Percentiles rank a stretch among this genome's conserved stretches.
These are phyloP conservation scores for Notospermus geniculatus DNA, from an alignment of 1,140 invertebrate species.

Conservation along the genomic window DNA sequence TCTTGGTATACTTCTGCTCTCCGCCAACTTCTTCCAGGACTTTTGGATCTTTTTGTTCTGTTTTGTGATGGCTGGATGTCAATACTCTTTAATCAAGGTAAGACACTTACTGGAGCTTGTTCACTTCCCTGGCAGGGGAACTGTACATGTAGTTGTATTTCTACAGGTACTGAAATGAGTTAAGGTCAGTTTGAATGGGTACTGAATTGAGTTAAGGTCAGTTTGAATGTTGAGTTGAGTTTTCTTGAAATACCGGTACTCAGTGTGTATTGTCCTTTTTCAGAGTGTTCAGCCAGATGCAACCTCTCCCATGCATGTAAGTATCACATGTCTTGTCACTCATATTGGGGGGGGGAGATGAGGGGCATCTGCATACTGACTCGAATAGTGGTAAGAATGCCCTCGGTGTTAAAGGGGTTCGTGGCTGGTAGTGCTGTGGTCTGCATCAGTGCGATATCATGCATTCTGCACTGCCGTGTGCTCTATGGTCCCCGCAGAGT, in stretches of 20 bases:
- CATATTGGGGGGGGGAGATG: no score
- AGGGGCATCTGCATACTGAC: no score
- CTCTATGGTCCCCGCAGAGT: no score
- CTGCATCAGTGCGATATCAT: no score
- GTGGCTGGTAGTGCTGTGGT: no score
- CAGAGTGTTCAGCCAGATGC: conserved; percentile 96
- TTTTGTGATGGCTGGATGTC: conserved; percentile 93
- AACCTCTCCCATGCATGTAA: conserved; percentile 88
- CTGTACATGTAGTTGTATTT: no score
- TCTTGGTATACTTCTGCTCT: conserved; percentile 79
- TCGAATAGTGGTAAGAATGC: no score
- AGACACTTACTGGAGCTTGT: conserved; percentile 10
- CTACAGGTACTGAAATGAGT: conserved; percentile 1
- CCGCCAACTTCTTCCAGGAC: conserved; percentile 84
- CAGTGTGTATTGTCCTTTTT: conserved; percentile 26
- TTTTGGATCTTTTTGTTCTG: conserved; percentile 92
- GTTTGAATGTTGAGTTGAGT: no score
- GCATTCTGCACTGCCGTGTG: no score
- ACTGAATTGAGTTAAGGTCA: not conserved
- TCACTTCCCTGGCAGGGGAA: not conserved
- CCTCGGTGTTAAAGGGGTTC: no score
- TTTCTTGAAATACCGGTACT: no score
- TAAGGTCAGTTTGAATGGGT: no score
- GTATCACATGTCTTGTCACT: conserved; percentile 28
- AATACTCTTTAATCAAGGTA: conserved; percentile 92